Percentiles rank a stretch among this genome's conserved stretches.
Conservation (phyloP, 2,113 vertebrate genomes). For the Panthera leo region DNA sequence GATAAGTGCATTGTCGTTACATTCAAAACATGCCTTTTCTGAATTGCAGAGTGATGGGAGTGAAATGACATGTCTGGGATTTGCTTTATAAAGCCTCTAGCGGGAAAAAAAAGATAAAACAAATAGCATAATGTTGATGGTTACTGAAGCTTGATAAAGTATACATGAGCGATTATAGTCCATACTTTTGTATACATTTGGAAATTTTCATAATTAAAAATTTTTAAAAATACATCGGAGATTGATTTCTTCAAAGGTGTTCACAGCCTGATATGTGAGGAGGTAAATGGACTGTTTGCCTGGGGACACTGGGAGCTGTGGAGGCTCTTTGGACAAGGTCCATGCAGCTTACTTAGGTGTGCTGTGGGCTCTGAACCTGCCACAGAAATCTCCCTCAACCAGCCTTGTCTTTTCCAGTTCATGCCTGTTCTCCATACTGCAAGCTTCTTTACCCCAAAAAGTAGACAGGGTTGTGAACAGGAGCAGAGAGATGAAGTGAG, state of each 20-base stretch:
- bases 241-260: neutral
- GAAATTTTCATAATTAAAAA: slow-evolving; percentile 2
- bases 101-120: neutral
- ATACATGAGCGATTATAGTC: neutral
- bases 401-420: neutral
- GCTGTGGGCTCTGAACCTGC: neutral
- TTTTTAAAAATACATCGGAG: neutral
- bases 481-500: neutral
- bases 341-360: neutral
- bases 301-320: neutral
- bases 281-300: neutral
- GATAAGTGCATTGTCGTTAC: neutral
- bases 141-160: neutral
- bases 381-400: neutral
- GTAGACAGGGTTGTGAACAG: neutral
- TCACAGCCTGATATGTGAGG: neutral
- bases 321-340: neutral
- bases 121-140: neutral
- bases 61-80: neutral
- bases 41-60: neutral
- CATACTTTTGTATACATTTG: slow-evolving; percentile 8
- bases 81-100: neutral
- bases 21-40: neutral
- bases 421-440: neutral
- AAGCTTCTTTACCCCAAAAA: neutral